Evolutionary conservation across 2,888 invertebrate species (phyloP), one percentile per base, ranked within the genome.

Genomic region (Branchellion lobata): DNA sequence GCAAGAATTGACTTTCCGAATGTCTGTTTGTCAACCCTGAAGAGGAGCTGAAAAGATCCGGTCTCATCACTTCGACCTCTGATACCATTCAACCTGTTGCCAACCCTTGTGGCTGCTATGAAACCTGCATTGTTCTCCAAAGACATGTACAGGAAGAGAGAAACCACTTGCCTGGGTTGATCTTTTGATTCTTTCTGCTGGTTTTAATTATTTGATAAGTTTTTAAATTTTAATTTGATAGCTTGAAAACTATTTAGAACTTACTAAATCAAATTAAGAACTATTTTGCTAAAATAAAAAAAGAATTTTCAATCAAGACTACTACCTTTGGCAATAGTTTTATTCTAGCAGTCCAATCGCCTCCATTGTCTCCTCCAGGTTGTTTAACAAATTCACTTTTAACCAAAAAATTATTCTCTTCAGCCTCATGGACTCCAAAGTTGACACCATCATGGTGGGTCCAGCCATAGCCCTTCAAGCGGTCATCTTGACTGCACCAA

Each of bases 301-400:
- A 21, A 8, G 8, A 69, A 31, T 57, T 77, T 77, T 69, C 18
- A 18, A 65, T 8, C 3, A 31, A 65, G 21, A 77, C 11, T 40
- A 84, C 84, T 85, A 91, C 91, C 86, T 88, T 87, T 77, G 90
- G 87, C 79, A 89, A 89, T 0, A 92, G 92, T 78, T 90, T 89
- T 76, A 98, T 91, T 83, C 94, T 90, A 0, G 93, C 93, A 0
- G 95, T 94, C 96, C 97, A 97, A 85, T 96, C 95, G 0, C 96
- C 96, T 0, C 96, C 96, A 85, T 92, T 91, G 47, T 90, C 88
- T 0, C 94, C 94, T 0, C 92, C 93, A 0, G 91, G 89, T 75
- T 91, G 91, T 89, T 97, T 97, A 0, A 98, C 91, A 87, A 96
- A 97, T 0, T 93, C 93, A 0, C 96, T 96, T 80, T 90, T 91